Percentiles rank a stretch among this genome's conserved stretches.
These are phyloP conservation scores for Aramus guarauna DNA, from an alignment of 2,113 vertebrate genomes.

Conservation along the genomic window DNA sequence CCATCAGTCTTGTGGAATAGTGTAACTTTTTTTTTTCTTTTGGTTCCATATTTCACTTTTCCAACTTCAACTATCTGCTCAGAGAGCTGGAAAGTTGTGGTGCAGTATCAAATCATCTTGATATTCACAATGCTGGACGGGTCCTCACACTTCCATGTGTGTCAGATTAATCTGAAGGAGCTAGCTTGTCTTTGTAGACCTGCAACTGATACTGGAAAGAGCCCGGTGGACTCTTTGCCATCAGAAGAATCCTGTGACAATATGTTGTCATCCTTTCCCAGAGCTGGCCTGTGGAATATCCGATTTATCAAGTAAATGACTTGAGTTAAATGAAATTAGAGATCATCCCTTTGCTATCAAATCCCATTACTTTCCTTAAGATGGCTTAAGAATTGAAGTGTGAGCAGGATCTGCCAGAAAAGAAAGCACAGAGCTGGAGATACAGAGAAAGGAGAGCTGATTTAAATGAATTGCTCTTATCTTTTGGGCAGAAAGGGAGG, in stretches of 20 bases:
- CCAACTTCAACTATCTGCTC: background rate
- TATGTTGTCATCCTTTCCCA: background rate
- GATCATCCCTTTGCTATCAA: slow-evolving; percentile 47
- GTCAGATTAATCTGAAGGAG: background rate
- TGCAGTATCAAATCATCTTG: background rate
- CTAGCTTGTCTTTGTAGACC: background rate
- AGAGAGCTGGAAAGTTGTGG: background rate
- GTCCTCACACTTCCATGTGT: background rate
- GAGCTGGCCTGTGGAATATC: background rate
- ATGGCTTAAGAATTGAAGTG: slow-evolving; percentile 27
- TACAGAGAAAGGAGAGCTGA: background rate
- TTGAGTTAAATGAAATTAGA: slow-evolving; percentile 33
- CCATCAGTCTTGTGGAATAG: background rate
- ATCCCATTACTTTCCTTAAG: slow-evolving; percentile 57
- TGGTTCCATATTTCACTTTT: background rate
- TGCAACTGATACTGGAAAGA: background rate
- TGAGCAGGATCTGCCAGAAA: background rate
- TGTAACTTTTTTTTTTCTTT: background rate
- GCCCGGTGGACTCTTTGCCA: background rate
- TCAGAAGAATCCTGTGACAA: background rate
- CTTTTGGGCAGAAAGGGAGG: background rate
- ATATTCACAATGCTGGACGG: background rate
- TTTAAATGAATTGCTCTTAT: background rate
- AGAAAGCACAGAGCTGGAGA: background rate
- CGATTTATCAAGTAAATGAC: background rate